These are phyloP conservation scores for Acromyrmex charruanus DNA, from an alignment of 1,140 invertebrate genomes.

Conservation along the genomic window DNA sequence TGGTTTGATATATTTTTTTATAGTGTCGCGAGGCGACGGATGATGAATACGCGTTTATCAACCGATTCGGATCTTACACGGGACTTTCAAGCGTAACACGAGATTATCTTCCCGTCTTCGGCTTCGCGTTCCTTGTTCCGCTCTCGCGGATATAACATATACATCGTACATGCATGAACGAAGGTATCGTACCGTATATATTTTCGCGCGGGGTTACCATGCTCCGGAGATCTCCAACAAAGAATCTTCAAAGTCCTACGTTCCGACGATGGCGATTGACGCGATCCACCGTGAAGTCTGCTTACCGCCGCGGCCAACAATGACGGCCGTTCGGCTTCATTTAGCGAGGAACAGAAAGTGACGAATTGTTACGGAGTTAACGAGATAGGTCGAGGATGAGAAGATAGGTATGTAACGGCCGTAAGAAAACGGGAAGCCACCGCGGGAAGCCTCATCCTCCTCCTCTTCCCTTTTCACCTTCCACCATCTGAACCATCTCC, in stretches of 20 bases:
- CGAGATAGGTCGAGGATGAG: slow-evolving; percentile 39
- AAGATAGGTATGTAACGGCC: slow-evolving; percentile 32
- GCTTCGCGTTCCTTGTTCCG: background rate
- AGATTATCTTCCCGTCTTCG: slow-evolving; percentile 12
- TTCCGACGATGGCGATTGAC: background rate
- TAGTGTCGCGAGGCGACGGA: background rate
- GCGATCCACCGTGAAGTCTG: slow-evolving; percentile 41
- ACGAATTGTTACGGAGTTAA: slow-evolving; percentile 46
- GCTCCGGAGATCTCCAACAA: slow-evolving; percentile 32
- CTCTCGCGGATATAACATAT: background rate
- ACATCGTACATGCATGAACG: background rate
- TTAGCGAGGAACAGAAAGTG: slow-evolving; percentile 35
- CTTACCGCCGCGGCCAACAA: slow-evolving; percentile 50
- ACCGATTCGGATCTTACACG: background rate
- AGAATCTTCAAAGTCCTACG: background rate
- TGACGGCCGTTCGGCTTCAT: slow-evolving; percentile 49
- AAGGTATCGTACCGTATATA: slow-evolving; percentile 5
- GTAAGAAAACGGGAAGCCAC: slow-evolving; percentile 27
- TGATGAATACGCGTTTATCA: slow-evolving; percentile 22
- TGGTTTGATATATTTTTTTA: background rate
- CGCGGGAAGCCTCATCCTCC: slow-evolving; percentile 50
- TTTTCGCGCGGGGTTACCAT: slow-evolving; percentile 10
- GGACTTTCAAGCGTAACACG: background rate
- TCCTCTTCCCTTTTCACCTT: too few relatives aligned
- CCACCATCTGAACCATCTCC: background rate